These are phyloP conservation scores for Bambusicola thoracicus DNA, from an alignment of 2,113 vertebrate genomes.

Conservation along the genomic window DNA sequence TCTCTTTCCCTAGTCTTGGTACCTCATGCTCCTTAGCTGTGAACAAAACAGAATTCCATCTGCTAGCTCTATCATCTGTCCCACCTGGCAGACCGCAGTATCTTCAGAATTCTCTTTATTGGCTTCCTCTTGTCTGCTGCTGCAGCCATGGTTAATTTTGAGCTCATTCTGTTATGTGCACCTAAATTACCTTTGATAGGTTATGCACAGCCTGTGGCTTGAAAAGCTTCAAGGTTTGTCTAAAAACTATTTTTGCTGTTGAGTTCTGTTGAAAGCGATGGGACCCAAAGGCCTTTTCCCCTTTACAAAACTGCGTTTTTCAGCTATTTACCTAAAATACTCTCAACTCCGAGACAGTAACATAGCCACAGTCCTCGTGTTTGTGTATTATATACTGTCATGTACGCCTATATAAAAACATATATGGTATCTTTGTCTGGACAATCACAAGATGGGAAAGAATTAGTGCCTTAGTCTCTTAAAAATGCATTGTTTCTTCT, in stretches of 20 bases:
- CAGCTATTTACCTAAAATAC: not conserved
- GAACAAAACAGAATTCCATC: not conserved
- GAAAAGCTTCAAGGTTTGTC: not conserved
- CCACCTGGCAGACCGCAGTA: not conserved
- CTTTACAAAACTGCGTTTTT: not conserved
- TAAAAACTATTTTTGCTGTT: not conserved
- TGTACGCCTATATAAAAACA: not conserved
- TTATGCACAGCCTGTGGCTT: not conserved
- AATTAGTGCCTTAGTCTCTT: not conserved
- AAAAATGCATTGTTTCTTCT: not conserved
- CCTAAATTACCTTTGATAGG: not conserved
- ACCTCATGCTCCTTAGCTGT: not conserved
- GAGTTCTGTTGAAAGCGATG: not conserved
- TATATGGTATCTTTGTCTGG: not conserved
- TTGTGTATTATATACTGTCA: not conserved
- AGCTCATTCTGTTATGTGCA: not conserved
- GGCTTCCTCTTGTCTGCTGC: not conserved
- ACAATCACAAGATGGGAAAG: not conserved
- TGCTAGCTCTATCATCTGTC: not conserved
- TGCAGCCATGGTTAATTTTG: not conserved
- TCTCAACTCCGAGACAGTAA: not conserved
- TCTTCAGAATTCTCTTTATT: not conserved
- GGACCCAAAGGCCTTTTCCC: not conserved
- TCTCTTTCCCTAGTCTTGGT: not conserved
- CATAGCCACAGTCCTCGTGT: not conserved